Percentiles rank a stretch among this genome's conserved stretches.
Evolutionary conservation across 53 echinoderm and acorn worm genomes (phyloP).

Genomic region (Mesocentrotus franciscanus): DNA sequence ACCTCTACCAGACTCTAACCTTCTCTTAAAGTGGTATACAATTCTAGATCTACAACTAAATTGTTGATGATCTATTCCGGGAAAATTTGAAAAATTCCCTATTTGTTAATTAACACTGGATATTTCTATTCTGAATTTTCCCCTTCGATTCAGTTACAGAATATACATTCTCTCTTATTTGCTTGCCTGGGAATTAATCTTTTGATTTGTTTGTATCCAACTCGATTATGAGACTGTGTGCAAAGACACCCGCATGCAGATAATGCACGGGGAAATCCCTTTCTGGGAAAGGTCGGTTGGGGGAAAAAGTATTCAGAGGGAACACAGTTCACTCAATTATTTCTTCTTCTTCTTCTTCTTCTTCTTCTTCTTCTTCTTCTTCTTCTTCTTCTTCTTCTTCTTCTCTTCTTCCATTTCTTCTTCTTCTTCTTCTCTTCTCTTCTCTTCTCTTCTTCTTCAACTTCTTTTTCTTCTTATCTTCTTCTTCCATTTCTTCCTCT

Average conservation of each 20-base stretch:
- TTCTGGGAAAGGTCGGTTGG: neutral
- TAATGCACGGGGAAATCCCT: neutral
- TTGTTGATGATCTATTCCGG: neutral
- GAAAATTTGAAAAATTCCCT: neutral
- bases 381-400: neutral
- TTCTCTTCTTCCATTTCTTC: neutral
- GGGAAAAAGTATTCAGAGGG: neutral
- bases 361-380: neutral
- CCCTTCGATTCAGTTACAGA: neutral
- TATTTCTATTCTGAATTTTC: neutral
- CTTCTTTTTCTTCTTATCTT: neutral
- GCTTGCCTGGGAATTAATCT: neutral
- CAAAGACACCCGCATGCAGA: neutral
- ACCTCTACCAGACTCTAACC: too few species aligned
- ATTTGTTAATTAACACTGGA: neutral
- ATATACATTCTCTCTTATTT: neutral
- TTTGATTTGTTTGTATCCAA: neutral
- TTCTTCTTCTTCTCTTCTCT: neutral
- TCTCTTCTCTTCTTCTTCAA: neutral
- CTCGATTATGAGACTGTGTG: neutral
- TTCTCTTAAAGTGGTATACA: too few species aligned
- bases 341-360: neutral
- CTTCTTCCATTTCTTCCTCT: neutral
- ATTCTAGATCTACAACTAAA: neutral
- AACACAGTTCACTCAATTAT: neutral